Evolutionary conservation across 2,113 vertebrate genomes (phyloP).

Genomic region (Mustela lutreola): DNA sequence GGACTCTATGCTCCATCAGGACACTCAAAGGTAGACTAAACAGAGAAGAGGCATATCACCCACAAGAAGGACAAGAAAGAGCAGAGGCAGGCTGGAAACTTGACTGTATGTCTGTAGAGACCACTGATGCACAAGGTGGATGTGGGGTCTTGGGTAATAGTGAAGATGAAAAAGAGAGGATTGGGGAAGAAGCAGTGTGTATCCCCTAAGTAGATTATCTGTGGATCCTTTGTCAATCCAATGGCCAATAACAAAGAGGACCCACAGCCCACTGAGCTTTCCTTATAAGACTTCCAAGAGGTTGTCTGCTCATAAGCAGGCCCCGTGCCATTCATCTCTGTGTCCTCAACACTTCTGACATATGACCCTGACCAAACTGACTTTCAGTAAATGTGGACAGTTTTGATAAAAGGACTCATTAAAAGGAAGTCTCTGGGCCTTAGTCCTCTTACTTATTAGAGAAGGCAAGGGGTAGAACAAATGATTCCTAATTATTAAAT

Average conservation of each 20-base stretch:
- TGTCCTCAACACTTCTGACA: not conserved
- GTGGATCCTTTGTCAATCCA: not conserved
- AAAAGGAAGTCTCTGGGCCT: not conserved
- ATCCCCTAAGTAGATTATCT: not conserved
- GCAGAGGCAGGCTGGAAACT: not conserved
- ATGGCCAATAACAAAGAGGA: not conserved
- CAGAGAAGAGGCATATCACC: not conserved
- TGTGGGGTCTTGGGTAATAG: not conserved
- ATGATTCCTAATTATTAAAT: not conserved
- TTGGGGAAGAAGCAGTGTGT: not conserved
- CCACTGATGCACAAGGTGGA: not conserved
- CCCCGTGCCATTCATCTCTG: not conserved
- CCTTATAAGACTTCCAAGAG: not conserved
- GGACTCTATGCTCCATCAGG: not conserved
- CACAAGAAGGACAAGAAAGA: not conserved
- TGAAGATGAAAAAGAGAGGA: not conserved
- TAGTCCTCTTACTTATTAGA: not conserved
- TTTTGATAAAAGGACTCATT: not conserved
- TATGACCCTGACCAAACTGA: not conserved
- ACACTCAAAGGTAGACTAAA: not conserved
- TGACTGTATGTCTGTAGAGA: rapidly evolving
- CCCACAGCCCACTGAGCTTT: not conserved
- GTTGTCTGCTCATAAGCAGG: not conserved
- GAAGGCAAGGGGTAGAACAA: not conserved
- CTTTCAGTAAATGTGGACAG: not conserved